Conservation (phyloP, 2,888 invertebrate species). For the Brenthis hecate region DNA sequence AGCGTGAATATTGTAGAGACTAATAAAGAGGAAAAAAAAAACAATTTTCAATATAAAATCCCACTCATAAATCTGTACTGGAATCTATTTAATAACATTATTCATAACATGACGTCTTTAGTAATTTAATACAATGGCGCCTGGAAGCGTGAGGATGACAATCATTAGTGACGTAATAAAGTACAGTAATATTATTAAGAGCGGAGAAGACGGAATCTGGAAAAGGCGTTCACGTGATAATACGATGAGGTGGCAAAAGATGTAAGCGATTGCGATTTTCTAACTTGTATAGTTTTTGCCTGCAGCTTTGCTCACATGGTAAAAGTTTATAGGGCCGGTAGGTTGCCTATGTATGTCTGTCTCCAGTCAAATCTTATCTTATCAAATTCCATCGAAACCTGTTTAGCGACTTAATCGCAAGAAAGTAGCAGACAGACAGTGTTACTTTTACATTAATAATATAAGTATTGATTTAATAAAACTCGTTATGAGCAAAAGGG, state of each 20-base stretch:
- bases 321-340: no score
- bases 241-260: slow-evolving; percentile 28
- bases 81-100: slow-evolving; percentile 36
- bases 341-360: no score
- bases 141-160: slow-evolving; percentile 37
- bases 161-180: slow-evolving; percentile 47
- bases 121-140: slow-evolving; percentile 42
- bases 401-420: no score
- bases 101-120: slow-evolving; percentile 36
- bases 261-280: slow-evolving; percentile 3
- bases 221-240: slow-evolving; percentile 41
- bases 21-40: background rate
- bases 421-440: no score
- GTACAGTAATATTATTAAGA: slow-evolving; percentile 46
- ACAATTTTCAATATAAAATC: slow-evolving; percentile 5
- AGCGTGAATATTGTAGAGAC: background rate
- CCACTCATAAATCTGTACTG: slow-evolving; percentile 23
- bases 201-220: slow-evolving; percentile 41
- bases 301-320: no score
- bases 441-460: no score
- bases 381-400: no score
- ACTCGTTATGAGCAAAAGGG: no score
- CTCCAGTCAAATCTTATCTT: no score
- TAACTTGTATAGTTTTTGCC: background rate
- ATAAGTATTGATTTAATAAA: no score